Percentiles rank a stretch among this genome's conserved stretches.
phyloP scores from a whole-genome alignment of 2,113 vertebrate genomes.

The Mesitornis unicolor region DNA sequence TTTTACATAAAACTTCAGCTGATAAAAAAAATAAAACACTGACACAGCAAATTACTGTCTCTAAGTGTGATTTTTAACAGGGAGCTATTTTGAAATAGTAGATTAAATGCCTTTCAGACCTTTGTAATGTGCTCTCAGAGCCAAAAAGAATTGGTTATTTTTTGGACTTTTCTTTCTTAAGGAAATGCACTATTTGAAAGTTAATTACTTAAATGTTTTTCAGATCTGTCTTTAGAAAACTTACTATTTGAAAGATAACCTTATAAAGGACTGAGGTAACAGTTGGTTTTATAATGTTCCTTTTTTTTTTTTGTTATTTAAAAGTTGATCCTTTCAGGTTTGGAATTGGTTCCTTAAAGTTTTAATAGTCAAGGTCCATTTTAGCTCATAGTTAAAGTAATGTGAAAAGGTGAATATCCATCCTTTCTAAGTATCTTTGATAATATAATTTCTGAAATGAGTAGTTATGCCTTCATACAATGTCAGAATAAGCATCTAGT shows the following conservation, averaged over 20 bases:
- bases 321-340: neutral
- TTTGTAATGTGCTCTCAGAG: fast-evolving
- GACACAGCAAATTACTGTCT: neutral
- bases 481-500: neutral
- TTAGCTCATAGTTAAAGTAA: neutral
- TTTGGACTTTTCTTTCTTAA: neutral
- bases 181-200: neutral
- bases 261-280: neutral
- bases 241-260: fast-evolving
- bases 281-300: neutral
- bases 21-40: neutral
- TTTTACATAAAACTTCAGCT: neutral
- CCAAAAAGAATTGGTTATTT: neutral
- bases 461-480: fast-evolving
- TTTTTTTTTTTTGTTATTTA: neutral
- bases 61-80: neutral
- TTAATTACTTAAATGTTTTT: fast-evolving
- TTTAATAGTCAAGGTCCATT: neutral
- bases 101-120: fast-evolving
- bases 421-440: neutral
- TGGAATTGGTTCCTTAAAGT: neutral
- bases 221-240: neutral
- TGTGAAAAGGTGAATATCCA: neutral
- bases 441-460: neutral
- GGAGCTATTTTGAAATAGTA: neutral